Evolutionary conservation across 2,888 invertebrate genomes (phyloP).

Genomic region (Tenodera sinensis): DNA sequence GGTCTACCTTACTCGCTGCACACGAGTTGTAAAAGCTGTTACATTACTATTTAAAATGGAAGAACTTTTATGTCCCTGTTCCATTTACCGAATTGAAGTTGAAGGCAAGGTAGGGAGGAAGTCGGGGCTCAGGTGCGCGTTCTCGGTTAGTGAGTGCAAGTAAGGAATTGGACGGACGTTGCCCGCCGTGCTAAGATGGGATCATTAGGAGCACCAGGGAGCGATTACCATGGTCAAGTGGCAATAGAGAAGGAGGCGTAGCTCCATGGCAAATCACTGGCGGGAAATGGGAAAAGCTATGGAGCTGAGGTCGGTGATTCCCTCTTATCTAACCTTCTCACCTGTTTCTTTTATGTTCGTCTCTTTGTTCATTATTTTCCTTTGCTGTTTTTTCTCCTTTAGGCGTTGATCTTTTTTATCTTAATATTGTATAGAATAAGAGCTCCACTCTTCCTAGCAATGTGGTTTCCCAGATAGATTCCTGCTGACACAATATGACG

Average conservation of each 20-base stretch:
- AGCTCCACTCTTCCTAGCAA: too few relatives aligned
- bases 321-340: not conserved
- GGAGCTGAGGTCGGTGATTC: not conserved
- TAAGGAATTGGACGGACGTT: not conserved
- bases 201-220: not conserved
- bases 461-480: too few relatives aligned
- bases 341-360: not conserved
- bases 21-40: not conserved
- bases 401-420: too few relatives aligned
- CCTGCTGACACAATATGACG: too few relatives aligned
- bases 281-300: not conserved
- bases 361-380: not conserved
- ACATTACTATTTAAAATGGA: constrained; percentile 24
- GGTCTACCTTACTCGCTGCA: not conserved
- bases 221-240: not conserved
- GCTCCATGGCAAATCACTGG: not conserved
- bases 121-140: not conserved
- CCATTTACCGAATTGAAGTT: constrained; percentile 27
- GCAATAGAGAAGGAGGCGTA: not conserved
- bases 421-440: too few relatives aligned
- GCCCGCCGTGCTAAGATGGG: not conserved
- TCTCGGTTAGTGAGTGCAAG: not conserved
- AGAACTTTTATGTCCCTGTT: constrained; percentile 21
- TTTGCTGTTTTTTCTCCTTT: too few relatives aligned
- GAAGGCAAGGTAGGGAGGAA: not conserved